A percentile compares a stretch with the other conserved stretches of the same genome.
These are phyloP conservation scores for Agrotis segetum DNA, from an alignment of 2,888 invertebrate species.

Conservation along the genomic window DNA sequence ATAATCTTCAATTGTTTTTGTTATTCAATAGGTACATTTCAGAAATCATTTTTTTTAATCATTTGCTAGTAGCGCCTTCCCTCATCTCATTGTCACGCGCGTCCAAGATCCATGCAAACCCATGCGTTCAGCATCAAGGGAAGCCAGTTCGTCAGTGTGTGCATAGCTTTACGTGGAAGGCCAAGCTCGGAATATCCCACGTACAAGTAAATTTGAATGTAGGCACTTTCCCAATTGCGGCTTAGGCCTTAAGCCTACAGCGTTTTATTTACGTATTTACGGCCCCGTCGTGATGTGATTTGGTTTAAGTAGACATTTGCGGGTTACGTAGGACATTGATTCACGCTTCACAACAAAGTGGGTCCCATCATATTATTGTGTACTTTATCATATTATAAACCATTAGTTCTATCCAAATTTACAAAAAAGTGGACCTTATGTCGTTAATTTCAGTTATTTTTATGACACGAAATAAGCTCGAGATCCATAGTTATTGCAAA, in stretches of 20 bases:
- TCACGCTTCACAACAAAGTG: background rate
- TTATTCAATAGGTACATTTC: background rate
- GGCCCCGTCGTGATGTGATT: slow-evolving; percentile 30
- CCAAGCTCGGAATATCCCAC: background rate
- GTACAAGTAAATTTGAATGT: slow-evolving; percentile 37
- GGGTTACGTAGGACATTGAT: background rate
- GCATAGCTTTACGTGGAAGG: slow-evolving; percentile 18
- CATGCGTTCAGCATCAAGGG: too few relatives aligned
- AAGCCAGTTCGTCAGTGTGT: slow-evolving; percentile 4
- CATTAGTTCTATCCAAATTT: background rate
- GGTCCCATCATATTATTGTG: background rate
- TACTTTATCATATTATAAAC: background rate
- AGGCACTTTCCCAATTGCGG: slow-evolving; percentile 50
- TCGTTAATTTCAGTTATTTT: too few relatives aligned
- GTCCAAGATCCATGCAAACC: background rate
- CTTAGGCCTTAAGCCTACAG: slow-evolving; percentile 35
- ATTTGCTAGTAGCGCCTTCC: background rate
- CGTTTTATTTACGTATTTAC: slow-evolving; percentile 44
- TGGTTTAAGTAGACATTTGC: slow-evolving; percentile 22
- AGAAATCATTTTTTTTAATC: background rate
- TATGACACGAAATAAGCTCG: too few relatives aligned
- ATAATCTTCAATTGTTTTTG: background rate
- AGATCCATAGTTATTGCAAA: too few relatives aligned
- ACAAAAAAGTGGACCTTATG: too few relatives aligned
- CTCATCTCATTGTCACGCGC: background rate